Base-by-base conservation (phyloP, 2,888 invertebrate species). In the Catocala nupta region DNA sequence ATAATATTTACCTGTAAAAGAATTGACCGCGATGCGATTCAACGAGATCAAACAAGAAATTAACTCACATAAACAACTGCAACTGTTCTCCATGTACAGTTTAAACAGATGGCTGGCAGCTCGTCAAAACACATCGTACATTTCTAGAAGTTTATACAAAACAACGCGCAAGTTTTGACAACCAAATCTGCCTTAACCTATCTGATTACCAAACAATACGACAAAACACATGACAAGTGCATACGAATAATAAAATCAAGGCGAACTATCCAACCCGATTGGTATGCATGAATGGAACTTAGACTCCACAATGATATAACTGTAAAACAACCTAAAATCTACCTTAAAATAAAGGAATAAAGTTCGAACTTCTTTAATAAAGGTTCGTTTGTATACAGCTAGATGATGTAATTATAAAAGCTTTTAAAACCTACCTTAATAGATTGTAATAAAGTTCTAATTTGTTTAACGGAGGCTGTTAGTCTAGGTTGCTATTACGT, bases 241-340 rank as follows among this genome's bases (percentile, higher is more conserved):
- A 72, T 68, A 63, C 60, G 61, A 70, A 71, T 70, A 77, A 70
- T 70, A 65, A 71, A 70, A 78, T 77, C 77, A 74, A 81, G 81
- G 78, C 68, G 50, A 78, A 68, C 69, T 70, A 66, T 69, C 66
- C 59, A 67, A 65, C 68, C 65, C 52, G 68, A 65, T 77, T 68
- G 73, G 72, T 74, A 80, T 75, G 76, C 72, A 72, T 77, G 75
- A 77, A 80, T 75, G 75, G 72, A 68, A 56, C 50, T n/a, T 56
- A 59, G 56, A 65, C 68, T 65, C 67, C 63, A 68, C 71, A 62
- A 63, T 47, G 48, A 64, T 43, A 55, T 36, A 25, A 7, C 25
- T 12, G 39, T 5, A 12, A 2, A 8, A 25, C 57, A 66, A 13
- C 4, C 34, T 34, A 55, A 64, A 54, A 55, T 39, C 16, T 12